phyloP scores from a whole-genome alignment of 2,888 invertebrate species.

The Aricia artaxerxes region DNA sequence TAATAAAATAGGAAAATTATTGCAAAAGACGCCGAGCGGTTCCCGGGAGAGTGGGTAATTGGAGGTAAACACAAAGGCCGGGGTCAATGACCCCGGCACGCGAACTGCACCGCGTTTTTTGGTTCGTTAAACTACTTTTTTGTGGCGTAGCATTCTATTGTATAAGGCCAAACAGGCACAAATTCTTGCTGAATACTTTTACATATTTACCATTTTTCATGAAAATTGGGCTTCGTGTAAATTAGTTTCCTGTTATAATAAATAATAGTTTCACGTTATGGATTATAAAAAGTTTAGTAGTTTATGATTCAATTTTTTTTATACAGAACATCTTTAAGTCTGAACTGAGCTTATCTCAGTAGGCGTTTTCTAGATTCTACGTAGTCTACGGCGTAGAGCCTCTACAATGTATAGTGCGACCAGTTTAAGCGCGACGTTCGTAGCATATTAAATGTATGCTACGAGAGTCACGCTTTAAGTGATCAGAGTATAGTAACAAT shows the following conservation, averaged over 20 bases:
- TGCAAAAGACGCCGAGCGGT: background rate
- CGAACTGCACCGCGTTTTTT: conserved; percentile 10
- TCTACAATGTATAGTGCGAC: too few species aligned
- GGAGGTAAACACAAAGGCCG: conserved; percentile 6
- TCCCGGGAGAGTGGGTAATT: conserved; percentile 7
- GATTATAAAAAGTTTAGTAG: too few species aligned
- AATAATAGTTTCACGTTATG: background rate
- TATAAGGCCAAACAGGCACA: background rate
- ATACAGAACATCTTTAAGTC: too few species aligned
- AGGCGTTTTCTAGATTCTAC: too few species aligned
- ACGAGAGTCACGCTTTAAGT: too few species aligned
- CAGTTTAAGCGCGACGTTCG: too few species aligned
- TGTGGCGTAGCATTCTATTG: background rate
- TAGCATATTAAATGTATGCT: too few species aligned
- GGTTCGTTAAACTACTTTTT: conserved; percentile 16
- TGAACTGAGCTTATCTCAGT: too few species aligned
- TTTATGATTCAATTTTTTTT: too few species aligned
- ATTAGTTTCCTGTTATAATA: background rate
- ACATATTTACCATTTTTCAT: background rate
- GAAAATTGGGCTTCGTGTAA: background rate
- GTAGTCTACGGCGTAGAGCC: too few species aligned
- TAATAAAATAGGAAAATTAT: conserved; percentile 12
- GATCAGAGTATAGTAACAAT: too few species aligned
- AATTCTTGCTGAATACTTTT: background rate
- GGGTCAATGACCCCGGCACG: background rate